These are phyloP conservation scores for Thelaira solivaga DNA, from an alignment of 2,888 invertebrate species.

Conservation along the genomic window DNA sequence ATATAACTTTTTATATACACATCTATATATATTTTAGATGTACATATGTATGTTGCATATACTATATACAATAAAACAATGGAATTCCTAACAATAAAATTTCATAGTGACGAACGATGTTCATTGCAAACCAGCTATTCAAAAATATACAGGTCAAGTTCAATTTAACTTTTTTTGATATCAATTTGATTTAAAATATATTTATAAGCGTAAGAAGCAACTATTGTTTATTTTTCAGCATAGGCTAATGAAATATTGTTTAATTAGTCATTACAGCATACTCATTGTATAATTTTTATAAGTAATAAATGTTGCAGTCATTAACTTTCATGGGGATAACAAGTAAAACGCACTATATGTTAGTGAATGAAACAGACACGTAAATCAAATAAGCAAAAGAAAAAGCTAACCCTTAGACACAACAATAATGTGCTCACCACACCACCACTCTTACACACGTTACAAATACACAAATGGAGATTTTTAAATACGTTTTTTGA, in stretches of 20 bases:
- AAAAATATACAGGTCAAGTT: slow-evolving; percentile 42
- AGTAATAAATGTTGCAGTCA: no score
- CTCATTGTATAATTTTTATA: background rate
- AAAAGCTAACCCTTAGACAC: background rate
- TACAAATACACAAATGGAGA: background rate
- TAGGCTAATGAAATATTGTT: background rate
- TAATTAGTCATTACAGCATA: slow-evolving; percentile 8
- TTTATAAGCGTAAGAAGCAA: no score
- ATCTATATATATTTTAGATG: no score
- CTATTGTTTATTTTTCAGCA: no score
- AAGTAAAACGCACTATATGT: no score
- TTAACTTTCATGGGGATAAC: no score
- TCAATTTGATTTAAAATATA: no score
- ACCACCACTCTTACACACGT: background rate
- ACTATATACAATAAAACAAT: background rate
- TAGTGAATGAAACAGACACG: background rate
- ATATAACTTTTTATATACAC: no score
- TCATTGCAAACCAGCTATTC: slow-evolving; percentile 7
- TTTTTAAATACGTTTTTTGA: background rate
- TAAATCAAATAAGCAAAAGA: background rate
- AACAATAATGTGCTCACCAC: background rate
- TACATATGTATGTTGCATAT: background rate
- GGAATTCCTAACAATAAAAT: background rate
- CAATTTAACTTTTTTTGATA: slow-evolving; percentile 10
- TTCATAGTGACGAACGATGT: slow-evolving; percentile 11